These are phyloP conservation scores for Acromyrmex heyeri DNA, from an alignment of 1,140 invertebrate genomes.

Conservation along the genomic window DNA sequence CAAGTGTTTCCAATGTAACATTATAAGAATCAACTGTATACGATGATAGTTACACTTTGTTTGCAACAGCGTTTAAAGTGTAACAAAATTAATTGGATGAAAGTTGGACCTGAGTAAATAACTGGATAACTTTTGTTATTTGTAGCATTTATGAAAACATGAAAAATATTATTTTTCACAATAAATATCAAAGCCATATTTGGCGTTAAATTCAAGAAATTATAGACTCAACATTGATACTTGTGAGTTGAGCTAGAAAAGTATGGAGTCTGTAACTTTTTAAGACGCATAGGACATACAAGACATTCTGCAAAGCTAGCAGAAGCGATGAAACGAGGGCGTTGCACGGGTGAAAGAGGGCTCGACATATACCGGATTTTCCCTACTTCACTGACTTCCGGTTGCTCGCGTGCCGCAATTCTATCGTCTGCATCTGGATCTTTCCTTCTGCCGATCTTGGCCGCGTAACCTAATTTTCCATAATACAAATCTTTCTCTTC, in stretches of 20 bases:
- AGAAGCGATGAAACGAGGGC: slow-evolving; percentile 51
- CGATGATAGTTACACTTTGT: neutral
- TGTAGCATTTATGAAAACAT: neutral
- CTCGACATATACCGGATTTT: slow-evolving; percentile 70
- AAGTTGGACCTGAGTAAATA: neutral
- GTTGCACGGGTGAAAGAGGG: slow-evolving; percentile 59
- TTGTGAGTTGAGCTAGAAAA: neutral
- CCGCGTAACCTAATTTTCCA: slow-evolving; percentile 65
- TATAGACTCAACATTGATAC: slow-evolving; percentile 34
- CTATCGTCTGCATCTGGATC: slow-evolving; percentile 74
- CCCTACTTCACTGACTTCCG: slow-evolving; percentile 69
- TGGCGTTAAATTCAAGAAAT: neutral
- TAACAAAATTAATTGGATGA: neutral
- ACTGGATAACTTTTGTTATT: neutral
- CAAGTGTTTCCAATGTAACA: slow-evolving; percentile 23
- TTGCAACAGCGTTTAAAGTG: neutral
- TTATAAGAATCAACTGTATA: slow-evolving; percentile 27
- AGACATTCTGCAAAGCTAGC: slow-evolving; percentile 26
- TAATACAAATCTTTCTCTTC: neutral
- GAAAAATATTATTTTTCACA: neutral
- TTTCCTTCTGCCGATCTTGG: slow-evolving; percentile 73
- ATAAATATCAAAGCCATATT: neutral
- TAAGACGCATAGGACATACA: slow-evolving; percentile 5
- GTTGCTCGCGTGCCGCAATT: slow-evolving; percentile 73
- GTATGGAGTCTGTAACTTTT: slow-evolving; percentile 6